Base-by-base conservation (phyloP, 2,797 vertebrate species). In the Mus minutoides region DNA sequence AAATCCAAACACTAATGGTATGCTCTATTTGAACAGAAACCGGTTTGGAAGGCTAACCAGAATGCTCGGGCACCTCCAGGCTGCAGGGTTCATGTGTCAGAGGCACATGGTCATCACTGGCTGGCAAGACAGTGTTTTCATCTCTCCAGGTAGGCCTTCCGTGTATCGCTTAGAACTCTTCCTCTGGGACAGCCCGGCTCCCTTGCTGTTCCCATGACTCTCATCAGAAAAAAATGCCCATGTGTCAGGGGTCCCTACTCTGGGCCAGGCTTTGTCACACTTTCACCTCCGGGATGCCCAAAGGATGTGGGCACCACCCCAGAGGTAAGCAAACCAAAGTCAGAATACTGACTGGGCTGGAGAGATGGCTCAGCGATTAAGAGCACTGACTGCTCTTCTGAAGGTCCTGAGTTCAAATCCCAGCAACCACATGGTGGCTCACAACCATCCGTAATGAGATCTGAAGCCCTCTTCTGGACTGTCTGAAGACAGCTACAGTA, bases 11-110 rank as follows among this genome's bases (percentile, higher is more conserved):
- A 43, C 86, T 40, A 17, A 31, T 2, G 19, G 12, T 31, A 2
- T 24, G 37, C 56, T 29, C 1, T 46, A 49, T 92, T 88, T 95
- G 80, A 82, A 56, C 17, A 92, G 80, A 88, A 71, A 78, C 67
- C 0, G 0, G 91, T 82, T 83, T 62, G 86, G 78, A 88, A 67
- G 49, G 73, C 8, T 0, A 60, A 69, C 49, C 13, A 19, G 46
- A 49, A 31, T 6, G 22, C 43, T 46, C 29, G 3, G 43, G 85
- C 10, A 1, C 34, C 1, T 19, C 22, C 8, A 37, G 88, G 34
- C 67, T 6, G 37, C 13, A 21, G 75, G 29, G 82, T 29, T 52
- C 73, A 22, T 76, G 6, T 3, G 9, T 58, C 8, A 16, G 69
- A 79, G 43, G 34, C 49, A 54, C 2, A 1, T 2, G 16, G 34